Evolutionary conservation across 2,888 invertebrate genomes (phyloP), one percentile per base, ranked within the genome.

Genomic region (Diplazon laetatorius): DNA sequence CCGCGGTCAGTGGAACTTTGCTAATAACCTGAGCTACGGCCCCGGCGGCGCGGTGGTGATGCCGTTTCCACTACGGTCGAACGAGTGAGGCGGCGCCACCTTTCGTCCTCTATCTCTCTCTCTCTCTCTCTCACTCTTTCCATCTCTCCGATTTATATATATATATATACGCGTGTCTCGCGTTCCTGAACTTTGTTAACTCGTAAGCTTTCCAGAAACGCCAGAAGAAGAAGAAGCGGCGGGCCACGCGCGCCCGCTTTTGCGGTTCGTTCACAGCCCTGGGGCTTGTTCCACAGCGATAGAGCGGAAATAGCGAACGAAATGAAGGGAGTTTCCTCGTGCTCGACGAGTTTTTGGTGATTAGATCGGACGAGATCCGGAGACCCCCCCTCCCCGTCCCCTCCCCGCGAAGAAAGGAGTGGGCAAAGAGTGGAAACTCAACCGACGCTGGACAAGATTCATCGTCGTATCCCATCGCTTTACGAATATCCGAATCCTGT

Each of bases 171-270:
- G 71, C 78, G 74, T 75, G 63, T 74, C 71, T 74, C 84, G 86
- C 89, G 87, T 89, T 89, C 88, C 87, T 84, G 80, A 89, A 89
- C 86, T 89, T 89, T 89, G 85, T 87, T 87, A 89, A 88, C 87
- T 89, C 86, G 86, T 86, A 87, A 89, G 88, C 86, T 87, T 83
- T 84, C 81, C 82, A 60, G 20, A 70, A 52, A 39, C 71, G 48
- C 62, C 39, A 60, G 46, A 71, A 73, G 65, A 77, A 57, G 50
- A 71, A 52, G 84, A 81, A 60, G 68, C 71, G 72, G 39, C 48
- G 44, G 69, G 50, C 52, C 48, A 22, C 55, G 10, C 18, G 48
- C 57, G 44, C 60, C 35, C 62, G 66, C 60, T 62, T 48, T 71
- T 39, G 55, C 55, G 52, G 57, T 55, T 55, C 68, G 20, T 8